Evolutionary conservation across 2,888 invertebrate species (phyloP), one percentile per base, ranked within the genome.

Genomic region (Thereva nobilitata): DNA sequence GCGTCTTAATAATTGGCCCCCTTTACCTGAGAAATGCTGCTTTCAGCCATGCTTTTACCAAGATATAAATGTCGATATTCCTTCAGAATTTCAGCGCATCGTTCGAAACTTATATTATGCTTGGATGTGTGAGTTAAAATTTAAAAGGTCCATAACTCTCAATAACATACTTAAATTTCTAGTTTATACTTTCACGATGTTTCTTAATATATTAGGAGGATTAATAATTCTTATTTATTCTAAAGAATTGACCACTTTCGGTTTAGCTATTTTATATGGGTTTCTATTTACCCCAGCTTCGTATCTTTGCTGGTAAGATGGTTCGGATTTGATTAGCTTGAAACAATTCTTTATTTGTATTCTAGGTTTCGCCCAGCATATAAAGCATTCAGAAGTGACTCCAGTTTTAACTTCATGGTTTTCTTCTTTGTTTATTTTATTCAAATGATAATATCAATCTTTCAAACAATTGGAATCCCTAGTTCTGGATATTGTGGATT

Each of bases 371-470:
- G 99, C 79, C 98, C 99, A 53, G 92, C 97, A 69, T 99, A 99
- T 84, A 98, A 98, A 84, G 99, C 98, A 71, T 98, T 99, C 86
- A 90, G 97, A 78, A 95, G 92, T 78, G 99, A 99, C 83, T 97
- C 97, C 74, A 98, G 98, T 3, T 96, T 99, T 86, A 99, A 97
- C 83, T 99, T 99, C 80, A 98, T 99, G 94, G 93, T 97, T 64
- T 99, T 96, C 85, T 99, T 99, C 87, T 96, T 99, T 80, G 92
- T 99, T 75, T 97, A 97, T 84, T 92, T 96, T 84, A 92, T 96
- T 82, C 97, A 97, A 89, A 90, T 92, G 77, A 84, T 97, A 67
- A 89, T 96, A 66, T 91, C 94, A 38, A 82, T 94, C 66, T 86
- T 97, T 61, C 94, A 96, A 83, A 87, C 93, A 34, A 86, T 98